A percentile compares a stretch with the other conserved stretches of the same genome.
phyloP scores from a whole-genome alignment of 2,797 vertebrate species.

The Heliangelus exortis region DNA sequence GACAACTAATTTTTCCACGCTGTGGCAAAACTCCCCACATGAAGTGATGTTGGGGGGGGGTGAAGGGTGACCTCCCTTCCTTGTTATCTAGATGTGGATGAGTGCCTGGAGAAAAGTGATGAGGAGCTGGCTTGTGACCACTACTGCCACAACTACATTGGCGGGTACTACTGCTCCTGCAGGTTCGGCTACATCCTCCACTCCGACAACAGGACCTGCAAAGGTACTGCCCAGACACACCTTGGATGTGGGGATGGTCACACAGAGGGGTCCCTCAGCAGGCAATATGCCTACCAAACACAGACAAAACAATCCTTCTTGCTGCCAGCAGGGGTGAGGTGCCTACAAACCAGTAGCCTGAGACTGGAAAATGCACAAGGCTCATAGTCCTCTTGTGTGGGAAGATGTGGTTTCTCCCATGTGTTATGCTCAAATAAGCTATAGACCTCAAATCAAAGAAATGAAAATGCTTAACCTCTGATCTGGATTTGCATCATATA shows the following conservation, averaged over 20 bases:
- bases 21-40: fast-evolving
- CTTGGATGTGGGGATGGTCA: fast-evolving
- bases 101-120: slow-evolving; percentile 86
- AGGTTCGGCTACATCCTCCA: slow-evolving; percentile 94
- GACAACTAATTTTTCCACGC: background rate
- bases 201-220: slow-evolving; percentile 92
- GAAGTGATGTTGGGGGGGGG: fast-evolving
- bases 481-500: background rate
- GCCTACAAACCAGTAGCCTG: background rate
- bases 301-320: background rate
- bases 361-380: background rate
- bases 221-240: slow-evolving; percentile 78
- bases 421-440: background rate
- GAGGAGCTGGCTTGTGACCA: slow-evolving; percentile 91
- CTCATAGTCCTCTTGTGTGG: background rate
- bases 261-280: background rate
- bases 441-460: background rate
- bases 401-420: background rate
- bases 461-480: background rate
- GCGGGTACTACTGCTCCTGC: slow-evolving; percentile 96
- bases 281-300: background rate
- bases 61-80: background rate
- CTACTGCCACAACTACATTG: slow-evolving; percentile 95
- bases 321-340: background rate
- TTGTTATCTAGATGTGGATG: slow-evolving; percentile 86